Evolutionary conservation across 2,113 vertebrate species (phyloP).

Genomic region (Leuciscus idus): DNA sequence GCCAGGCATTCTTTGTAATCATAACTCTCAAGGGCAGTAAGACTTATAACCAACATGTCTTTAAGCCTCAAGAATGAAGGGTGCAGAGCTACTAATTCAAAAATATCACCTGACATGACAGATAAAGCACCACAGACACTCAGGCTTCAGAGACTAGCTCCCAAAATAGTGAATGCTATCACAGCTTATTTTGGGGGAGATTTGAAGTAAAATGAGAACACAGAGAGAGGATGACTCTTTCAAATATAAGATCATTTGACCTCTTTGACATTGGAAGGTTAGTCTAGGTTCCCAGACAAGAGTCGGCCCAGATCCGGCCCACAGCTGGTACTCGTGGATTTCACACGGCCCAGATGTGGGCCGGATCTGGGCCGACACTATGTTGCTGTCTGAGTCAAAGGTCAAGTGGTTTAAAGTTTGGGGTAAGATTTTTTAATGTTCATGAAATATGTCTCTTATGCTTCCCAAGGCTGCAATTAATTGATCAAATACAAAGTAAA

Average conservation of each 20-base stretch:
- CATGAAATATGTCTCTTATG: not conserved
- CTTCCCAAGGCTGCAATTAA: not conserved
- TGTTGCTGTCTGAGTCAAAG: not conserved
- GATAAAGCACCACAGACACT: not conserved
- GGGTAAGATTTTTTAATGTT: not conserved
- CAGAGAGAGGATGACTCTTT: not conserved
- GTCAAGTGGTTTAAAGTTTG: not conserved
- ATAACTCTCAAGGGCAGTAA: conserved; percentile 6
- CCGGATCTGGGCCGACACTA: too few species aligned
- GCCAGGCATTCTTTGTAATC: conserved; percentile 30
- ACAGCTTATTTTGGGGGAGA: not conserved
- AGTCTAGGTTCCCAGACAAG: too few species aligned
- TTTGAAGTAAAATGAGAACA: not conserved
- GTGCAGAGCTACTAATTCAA: conserved; percentile 17
- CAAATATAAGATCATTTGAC: not conserved
- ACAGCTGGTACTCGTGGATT: too few species aligned
- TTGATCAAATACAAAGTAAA: not conserved
- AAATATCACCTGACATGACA: conserved; percentile 25
- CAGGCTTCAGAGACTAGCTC: not conserved
- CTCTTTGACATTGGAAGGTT: not conserved
- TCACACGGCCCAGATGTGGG: too few species aligned
- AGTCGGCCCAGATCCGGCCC: too few species aligned
- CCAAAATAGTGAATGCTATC: not conserved
- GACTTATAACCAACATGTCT: not conserved
- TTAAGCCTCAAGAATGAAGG: not conserved